Base-by-base conservation (phyloP, 2,797 vertebrate species). In the Leucoraja ocellata region DNA sequence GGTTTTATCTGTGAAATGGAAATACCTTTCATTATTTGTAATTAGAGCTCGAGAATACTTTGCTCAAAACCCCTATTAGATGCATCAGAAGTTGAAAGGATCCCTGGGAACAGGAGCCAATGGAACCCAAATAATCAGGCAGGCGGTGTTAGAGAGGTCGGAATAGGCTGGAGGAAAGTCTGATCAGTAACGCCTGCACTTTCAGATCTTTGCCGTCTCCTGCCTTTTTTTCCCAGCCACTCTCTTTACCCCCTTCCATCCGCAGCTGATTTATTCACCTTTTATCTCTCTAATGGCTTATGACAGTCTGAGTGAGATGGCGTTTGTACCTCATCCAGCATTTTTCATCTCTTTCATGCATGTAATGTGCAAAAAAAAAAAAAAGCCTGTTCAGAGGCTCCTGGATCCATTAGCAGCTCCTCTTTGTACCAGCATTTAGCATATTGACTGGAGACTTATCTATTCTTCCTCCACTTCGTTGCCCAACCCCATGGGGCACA, bases 241-340 rank as follows among this genome's bases (percentile, higher is more conserved):
- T 65, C n/a, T 1, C 84, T 83, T 83, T 83, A 28, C n/a, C 61
- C 54, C 61, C 14, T 65, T 88, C 61, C 63, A 36, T 88, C 65
- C 16, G 11, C 25, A 11, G 28, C 58, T 32, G 61, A n/a, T 32
- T 86, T 32, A 6, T 63, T 86, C 4, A 86, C 14, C 83, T 65
- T 86, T 86, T 86, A 86, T 86, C 83, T 86, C n/a, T 5, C 54
- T 86, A 63, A 86, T 88, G 61, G 61, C 28, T 65, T 63, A 25
- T 63, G 83, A 65, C 61, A 88, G 58, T n/a, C 63, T 88, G 84
- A 36, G 5, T 32, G 84, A 36, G 84, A 36, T 68, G 84, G 61
- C 16, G 8, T 88, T 21, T 88, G n/a, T 88, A 36, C 10, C 6
- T 68, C 14, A 88, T 68, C 61, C 61, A 88, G 84, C 84, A 88